These are phyloP conservation scores for Heliconius charithonia DNA, from an alignment of 2,888 invertebrate genomes.

Conservation along the genomic window DNA sequence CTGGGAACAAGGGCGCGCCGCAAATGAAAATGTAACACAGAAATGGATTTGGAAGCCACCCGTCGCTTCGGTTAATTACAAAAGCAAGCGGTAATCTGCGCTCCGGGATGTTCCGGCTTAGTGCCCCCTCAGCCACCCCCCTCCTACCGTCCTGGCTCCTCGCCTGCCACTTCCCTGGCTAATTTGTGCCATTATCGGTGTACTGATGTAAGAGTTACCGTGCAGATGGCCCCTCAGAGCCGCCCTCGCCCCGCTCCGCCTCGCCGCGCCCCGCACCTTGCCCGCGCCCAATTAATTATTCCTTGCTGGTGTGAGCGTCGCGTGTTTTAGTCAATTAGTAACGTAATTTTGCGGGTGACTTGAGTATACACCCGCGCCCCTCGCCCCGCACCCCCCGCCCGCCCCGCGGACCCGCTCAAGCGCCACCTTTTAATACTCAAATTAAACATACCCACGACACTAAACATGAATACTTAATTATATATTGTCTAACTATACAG, in stretches of 20 bases:
- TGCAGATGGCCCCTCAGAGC: slow-evolving; percentile 73
- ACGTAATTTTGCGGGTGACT: slow-evolving; percentile 84
- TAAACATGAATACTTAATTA: slow-evolving; percentile 8
- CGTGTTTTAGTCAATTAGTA: slow-evolving; percentile 84
- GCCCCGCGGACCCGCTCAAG: slow-evolving; percentile 65
- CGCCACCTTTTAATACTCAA: slow-evolving; percentile 64
- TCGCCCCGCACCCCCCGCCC: too few relatives aligned
- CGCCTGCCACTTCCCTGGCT: slow-evolving; percentile 80
- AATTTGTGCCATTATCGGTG: slow-evolving; percentile 85
- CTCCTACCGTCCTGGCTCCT: slow-evolving; percentile 50
- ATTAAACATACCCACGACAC: slow-evolving; percentile 43
- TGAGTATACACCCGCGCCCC: slow-evolving; percentile 75
- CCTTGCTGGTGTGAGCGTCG: slow-evolving; percentile 83
- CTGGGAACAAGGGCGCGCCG: slow-evolving; percentile 72
- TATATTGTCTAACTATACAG: background rate
- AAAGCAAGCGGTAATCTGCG: slow-evolving; percentile 85
- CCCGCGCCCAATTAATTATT: slow-evolving; percentile 83
- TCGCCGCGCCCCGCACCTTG: slow-evolving; percentile 58
- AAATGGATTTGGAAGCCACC: slow-evolving; percentile 84
- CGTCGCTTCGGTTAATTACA: slow-evolving; percentile 84
- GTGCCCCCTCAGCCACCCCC: slow-evolving; percentile 67
- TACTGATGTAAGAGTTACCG: slow-evolving; percentile 84
- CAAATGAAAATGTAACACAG: slow-evolving; percentile 85
- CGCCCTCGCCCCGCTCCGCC: slow-evolving; percentile 51
- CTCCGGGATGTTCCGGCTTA: slow-evolving; percentile 84